These are phyloP conservation scores for Littorina saxatilis DNA, from an alignment of 1,140 invertebrate genomes.

Conservation along the genomic window DNA sequence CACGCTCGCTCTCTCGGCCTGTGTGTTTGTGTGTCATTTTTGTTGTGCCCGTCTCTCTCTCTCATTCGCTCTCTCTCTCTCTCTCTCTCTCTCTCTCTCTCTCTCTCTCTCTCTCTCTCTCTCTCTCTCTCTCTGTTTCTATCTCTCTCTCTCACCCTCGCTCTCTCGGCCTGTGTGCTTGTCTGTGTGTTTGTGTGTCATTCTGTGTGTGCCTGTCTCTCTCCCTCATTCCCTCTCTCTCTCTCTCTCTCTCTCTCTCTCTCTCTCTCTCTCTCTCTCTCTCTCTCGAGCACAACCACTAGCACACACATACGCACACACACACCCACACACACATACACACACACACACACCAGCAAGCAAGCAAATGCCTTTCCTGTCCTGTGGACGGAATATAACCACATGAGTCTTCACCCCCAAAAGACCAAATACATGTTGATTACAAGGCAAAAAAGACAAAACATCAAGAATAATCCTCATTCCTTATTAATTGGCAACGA, in stretches of 20 bases:
- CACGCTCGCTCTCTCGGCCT: background rate
- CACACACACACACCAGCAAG: too few species aligned
- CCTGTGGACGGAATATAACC: too few species aligned
- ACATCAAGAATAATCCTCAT: too few species aligned
- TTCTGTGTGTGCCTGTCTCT: background rate
- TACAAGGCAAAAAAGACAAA: too few species aligned
- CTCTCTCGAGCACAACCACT: background rate
- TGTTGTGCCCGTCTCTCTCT: background rate
- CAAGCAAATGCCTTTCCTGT: too few species aligned
- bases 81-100: constrained; percentile 16
- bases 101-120: constrained; percentile 13
- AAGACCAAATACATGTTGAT: too few species aligned
- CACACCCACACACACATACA: too few species aligned
- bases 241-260: constrained; percentile 1
- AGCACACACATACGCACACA: too few species aligned
- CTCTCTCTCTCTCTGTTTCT: background rate
- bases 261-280: background rate
- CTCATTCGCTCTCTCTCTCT: background rate
- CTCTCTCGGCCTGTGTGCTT: background rate
- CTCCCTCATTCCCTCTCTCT: background rate
- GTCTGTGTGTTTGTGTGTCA: background rate
- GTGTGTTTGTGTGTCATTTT: background rate
- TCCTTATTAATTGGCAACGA: too few species aligned
- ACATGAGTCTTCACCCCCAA: too few species aligned
- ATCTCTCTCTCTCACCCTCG: background rate